Base-by-base conservation (phyloP, 2,888 invertebrate species). In the Eucriotettix oculatus region DNA sequence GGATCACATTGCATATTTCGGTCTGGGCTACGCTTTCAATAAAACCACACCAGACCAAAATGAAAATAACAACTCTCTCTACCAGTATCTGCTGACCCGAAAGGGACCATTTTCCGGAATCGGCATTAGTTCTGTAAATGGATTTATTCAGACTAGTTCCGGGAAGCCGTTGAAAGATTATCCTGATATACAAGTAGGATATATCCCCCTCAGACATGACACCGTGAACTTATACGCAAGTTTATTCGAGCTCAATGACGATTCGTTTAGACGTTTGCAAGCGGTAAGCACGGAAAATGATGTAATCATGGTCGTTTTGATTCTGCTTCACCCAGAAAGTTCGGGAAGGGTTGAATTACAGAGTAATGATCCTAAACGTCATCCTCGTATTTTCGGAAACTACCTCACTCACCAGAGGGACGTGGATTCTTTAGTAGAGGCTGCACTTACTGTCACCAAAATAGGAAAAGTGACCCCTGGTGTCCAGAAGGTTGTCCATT, bases 341-440 rank as follows among this genome's bases (percentile, higher is more conserved):
- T 74, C 73, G 54, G 83, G 84, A n/a, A 69, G 69, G 61, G 68
- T 87, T 5, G 72, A 74, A 61, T 69, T 87, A 14, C 70, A 70
- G 53, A 78, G 79, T 0, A 71, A 70, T 0, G 70, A 85, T 69
- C 82, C 84, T 0, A 69, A 72, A 41, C 79, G 82, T 10, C 72
- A 78, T 59, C 85, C 86, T 0, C 66, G 76, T 29, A 81, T 87
- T 54, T 74, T 80, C 66, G 74, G 83, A 1, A 83, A 84, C 66
- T 86, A 85, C 69, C 76, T 87, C 41, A 69, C 72, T 0, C 76
- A 82, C n/a, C 68, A 72, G 0, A 71, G 75, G 59, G 86, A 86
- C 67, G 65, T 79, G 0, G 68, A 75, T 40, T 76, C 75, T 1
- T 72, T 81, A 1, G 71, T 78, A 56, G 70, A 78, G 52, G 79